Percentiles rank a stretch among this genome's conserved stretches.
These are phyloP conservation scores for Myrmecophaga tridactyla DNA, from an alignment of 2,113 vertebrate genomes.

Conservation along the genomic window DNA sequence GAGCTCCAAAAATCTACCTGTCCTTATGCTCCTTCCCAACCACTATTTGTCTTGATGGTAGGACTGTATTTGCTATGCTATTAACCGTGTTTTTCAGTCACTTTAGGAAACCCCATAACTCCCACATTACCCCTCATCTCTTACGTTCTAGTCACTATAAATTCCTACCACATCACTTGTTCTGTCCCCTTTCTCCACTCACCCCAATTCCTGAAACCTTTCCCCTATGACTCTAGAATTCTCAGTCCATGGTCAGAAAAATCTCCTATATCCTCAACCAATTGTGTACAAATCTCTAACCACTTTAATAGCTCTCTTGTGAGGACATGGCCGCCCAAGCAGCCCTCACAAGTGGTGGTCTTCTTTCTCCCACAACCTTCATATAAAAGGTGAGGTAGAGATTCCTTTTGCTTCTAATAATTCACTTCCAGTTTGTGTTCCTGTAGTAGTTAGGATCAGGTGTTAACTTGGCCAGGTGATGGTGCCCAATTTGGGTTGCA, in stretches of 20 bases:
- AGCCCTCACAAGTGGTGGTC: no score
- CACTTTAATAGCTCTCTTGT: no score
- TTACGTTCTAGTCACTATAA: neutral
- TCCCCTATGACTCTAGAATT: neutral
- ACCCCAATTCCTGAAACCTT: neutral
- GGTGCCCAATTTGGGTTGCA: no score
- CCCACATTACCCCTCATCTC: neutral
- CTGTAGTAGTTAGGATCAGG: no score
- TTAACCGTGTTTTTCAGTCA: neutral
- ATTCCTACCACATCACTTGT: no score
- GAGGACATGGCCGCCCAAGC: neutral
- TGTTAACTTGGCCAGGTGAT: no score
- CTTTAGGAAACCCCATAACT: neutral
- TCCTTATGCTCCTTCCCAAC: no score
- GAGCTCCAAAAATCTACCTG: neutral
- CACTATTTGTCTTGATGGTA: neutral
- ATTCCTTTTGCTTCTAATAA: no score
- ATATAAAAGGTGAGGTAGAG: no score
- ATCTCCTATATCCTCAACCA: neutral
- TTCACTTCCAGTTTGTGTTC: no score
- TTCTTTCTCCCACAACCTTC: no score
- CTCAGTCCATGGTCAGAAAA: neutral
- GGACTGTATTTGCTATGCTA: neutral
- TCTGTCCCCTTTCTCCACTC: neutral
- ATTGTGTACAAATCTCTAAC: rapidly evolving